Base-by-base conservation (phyloP, 2,888 invertebrate genomes). In the Dexiosoma caninum region DNA sequence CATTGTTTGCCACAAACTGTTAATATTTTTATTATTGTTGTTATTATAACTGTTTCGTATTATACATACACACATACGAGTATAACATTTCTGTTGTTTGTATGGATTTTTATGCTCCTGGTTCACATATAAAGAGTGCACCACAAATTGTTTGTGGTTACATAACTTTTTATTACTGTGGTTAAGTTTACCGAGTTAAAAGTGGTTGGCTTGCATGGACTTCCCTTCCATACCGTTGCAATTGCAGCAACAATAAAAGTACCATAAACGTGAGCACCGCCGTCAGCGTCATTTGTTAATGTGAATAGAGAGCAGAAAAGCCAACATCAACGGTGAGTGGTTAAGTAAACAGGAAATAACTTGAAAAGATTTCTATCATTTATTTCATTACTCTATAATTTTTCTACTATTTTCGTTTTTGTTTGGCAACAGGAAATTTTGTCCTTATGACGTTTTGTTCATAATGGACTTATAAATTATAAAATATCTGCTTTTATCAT, bases 161-260 rank as follows among this genome's bases (percentile, higher is more conserved):
- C 55, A 76, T 75, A 83, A 83, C 70, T 82, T 82, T 82, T 83
- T 82, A 83, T 83, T 82, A 83, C 78, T 83, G 81, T 81, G 83
- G 83, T 82, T 81, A 77, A 70, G 16, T 80, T 60, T 62, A 59
- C 62, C 42, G 27, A 69, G 67, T 76, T 80, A 71, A 70, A 76
- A 80, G 30, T 66, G 70, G 51, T 46, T 76, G 67, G 16, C 12
- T 9, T 53, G 21, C 23, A 72, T 16, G 40, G 21, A 2, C 27
- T 32, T 53, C 35, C 16, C 3, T 23, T 7, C 12, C 42, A 51
- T 6, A 42, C 27, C 30, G 5, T 59, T 59, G 21, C 32, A 59
- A 42, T 49, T 40, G 30, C n/a, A 49, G 16, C 12, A 59, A 57
- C 51, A 67, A 46, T 27, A 55, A 19, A 53, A 46, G 19, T 14